These are phyloP conservation scores for Stigmatopora nigra DNA, from an alignment of 2,113 vertebrate genomes.

Conservation along the genomic window DNA sequence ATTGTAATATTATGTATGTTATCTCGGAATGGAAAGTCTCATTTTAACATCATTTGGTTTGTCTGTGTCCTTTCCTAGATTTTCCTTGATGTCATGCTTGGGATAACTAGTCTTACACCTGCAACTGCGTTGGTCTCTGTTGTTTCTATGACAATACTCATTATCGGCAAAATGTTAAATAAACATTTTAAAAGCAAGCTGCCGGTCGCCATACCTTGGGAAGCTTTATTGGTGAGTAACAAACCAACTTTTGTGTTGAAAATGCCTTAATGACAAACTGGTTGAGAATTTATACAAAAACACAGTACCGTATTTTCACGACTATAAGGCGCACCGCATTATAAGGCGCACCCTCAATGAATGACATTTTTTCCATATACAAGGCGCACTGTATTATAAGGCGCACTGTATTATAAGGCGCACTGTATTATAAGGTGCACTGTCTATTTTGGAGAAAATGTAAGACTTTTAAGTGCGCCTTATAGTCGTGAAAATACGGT, in stretches of 20 bases:
- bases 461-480: too few relatives aligned
- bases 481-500: too few relatives aligned
- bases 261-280: constrained; percentile 40
- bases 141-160: constrained; percentile 32
- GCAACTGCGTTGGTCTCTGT: constrained; percentile 32
- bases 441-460: too few relatives aligned
- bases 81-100: constrained; percentile 31
- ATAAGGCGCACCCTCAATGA: too few relatives aligned
- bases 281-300: constrained; percentile 34
- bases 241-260: constrained; percentile 21
- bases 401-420: too few relatives aligned
- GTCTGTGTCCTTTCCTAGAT: constrained; percentile 13
- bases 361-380: too few relatives aligned
- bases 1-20: too few relatives aligned
- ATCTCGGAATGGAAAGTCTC: too few relatives aligned
- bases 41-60: neutral
- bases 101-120: constrained; percentile 20
- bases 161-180: constrained; percentile 44
- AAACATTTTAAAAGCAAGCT: constrained; percentile 45
- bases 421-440: too few relatives aligned
- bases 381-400: too few relatives aligned
- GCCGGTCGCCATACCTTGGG: constrained; percentile 37
- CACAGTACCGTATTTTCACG: too few relatives aligned
- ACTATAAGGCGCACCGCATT: too few relatives aligned
- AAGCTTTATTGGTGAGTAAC: constrained; percentile 37